Evolutionary conservation across 2,113 vertebrate genomes (phyloP).

Genomic region (Butorides virescens): DNA sequence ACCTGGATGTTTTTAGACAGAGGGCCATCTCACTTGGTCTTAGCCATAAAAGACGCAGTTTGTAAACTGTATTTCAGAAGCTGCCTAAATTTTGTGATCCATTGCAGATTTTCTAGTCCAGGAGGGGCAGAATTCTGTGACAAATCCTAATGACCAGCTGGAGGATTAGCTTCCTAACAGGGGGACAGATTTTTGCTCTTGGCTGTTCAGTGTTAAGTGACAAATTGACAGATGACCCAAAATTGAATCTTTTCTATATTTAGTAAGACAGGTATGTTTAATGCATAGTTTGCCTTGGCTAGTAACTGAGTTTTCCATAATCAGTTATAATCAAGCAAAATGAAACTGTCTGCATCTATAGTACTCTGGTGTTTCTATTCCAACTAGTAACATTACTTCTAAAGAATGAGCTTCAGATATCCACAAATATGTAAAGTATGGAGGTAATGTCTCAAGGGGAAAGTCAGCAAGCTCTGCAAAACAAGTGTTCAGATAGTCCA

Average conservation of each 20-base stretch:
- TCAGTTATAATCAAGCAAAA: rapidly evolving
- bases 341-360: neutral
- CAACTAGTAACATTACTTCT: neutral
- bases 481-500: neutral
- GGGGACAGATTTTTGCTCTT: neutral
- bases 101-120: neutral
- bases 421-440: neutral
- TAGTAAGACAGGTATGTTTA: neutral
- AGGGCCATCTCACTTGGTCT: neutral
- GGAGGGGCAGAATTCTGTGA: neutral
- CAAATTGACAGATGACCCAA: neutral
- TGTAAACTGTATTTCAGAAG: neutral
- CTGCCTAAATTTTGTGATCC: neutral
- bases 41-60: neutral
- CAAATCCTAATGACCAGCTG: neutral
- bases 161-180: neutral
- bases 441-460: neutral
- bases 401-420: neutral
- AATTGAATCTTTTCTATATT: neutral
- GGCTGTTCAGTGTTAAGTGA: neutral
- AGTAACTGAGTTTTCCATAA: neutral
- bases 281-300: neutral
- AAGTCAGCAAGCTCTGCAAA: neutral
- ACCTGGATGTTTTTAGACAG: neutral
- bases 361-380: neutral